Evolutionary conservation across 2,888 invertebrate species (phyloP).

Genomic region (Synanthedon myopaeformis): DNA sequence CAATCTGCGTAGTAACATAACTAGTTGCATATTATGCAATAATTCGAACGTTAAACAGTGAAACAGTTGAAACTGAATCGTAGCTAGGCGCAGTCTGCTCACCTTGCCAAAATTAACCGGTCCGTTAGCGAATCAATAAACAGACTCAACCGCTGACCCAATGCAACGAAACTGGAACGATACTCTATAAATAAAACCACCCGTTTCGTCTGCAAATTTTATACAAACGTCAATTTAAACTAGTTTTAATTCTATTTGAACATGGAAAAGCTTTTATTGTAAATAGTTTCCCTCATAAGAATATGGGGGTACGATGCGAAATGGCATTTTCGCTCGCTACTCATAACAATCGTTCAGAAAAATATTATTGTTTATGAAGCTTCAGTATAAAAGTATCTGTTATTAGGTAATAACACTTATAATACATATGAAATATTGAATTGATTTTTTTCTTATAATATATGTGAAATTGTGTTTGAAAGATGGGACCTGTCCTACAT

Average conservation of each 20-base stretch:
- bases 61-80: neutral
- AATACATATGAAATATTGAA: too few relatives aligned
- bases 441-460: too few relatives aligned
- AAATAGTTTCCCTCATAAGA: slow-evolving; percentile 3
- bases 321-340: neutral
- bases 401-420: too few relatives aligned
- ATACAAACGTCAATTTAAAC: slow-evolving; percentile 42
- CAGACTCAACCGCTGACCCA: slow-evolving; percentile 51
- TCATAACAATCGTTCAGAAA: neutral
- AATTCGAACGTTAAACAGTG: too few relatives aligned
- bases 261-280: slow-evolving; percentile 38
- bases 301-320: neutral
- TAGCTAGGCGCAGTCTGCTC: slow-evolving; percentile 11
- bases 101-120: slow-evolving; percentile 58
- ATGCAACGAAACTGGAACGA: slow-evolving; percentile 50
- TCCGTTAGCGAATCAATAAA: slow-evolving; percentile 60
- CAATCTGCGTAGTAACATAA: too few relatives aligned
- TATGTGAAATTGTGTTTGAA: too few relatives aligned
- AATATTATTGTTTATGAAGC: neutral
- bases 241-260: slow-evolving; percentile 24
- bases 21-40: too few relatives aligned
- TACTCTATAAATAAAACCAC: slow-evolving; percentile 51
- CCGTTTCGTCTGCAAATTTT: slow-evolving; percentile 42
- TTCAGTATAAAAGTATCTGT: too few relatives aligned
- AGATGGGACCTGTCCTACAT: too few relatives aligned